Conservation (phyloP, 2,888 invertebrate genomes). For the Himalopsyche tibetana region DNA sequence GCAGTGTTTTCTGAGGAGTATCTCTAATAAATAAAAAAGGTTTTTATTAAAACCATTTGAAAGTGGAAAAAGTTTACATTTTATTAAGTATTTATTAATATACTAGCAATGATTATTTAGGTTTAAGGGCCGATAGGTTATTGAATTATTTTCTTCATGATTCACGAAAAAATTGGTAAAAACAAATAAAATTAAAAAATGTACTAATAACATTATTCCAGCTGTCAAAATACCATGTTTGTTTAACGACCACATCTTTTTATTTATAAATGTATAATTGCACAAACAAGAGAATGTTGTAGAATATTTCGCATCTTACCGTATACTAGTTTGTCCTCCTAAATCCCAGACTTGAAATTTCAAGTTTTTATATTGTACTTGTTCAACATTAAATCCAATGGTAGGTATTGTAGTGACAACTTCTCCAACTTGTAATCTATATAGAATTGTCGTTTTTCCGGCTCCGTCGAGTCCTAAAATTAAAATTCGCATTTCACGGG, state of each 20-base stretch:
- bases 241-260: background rate
- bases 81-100: no score
- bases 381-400: constrained; percentile 99
- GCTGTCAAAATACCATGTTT: constrained; percentile 7
- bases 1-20: no score
- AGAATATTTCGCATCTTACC: constrained; percentile 77
- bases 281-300: background rate
- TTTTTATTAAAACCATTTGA: no score
- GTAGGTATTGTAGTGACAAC: constrained; percentile 99
- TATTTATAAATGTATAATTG: background rate
- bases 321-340: constrained; percentile 98
- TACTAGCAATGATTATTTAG: no score
- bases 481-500: constrained; percentile 97
- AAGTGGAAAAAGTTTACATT: no score
- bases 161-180: no score
- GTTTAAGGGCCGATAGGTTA: no score
- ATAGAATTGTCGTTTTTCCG: constrained; percentile 99
- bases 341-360: constrained; percentile 99
- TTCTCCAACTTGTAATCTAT: constrained; percentile 98
- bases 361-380: constrained; percentile 98
- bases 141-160: no score
- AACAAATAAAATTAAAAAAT: no score
- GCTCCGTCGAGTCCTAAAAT: constrained; percentile 99
- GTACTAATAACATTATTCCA: background rate
- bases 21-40: no score